A percentile compares a stretch with the other conserved stretches of the same genome.
Conservation (phyloP, 2,113 vertebrate species). For the Chitala chitala region DNA sequence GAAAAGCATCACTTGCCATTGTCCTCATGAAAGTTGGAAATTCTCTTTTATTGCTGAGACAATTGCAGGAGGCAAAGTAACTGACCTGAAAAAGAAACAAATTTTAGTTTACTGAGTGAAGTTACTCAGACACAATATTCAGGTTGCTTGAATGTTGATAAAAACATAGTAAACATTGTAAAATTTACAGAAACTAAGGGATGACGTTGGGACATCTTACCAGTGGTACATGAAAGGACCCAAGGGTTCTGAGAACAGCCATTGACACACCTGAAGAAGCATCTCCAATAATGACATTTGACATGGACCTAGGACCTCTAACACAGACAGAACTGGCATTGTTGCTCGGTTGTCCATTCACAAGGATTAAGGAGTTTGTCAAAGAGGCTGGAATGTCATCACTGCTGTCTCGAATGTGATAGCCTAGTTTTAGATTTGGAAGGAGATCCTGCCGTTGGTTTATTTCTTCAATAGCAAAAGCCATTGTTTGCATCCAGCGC, state of each 20-base stretch:
- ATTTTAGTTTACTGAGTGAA: background rate
- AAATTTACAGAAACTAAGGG: background rate
- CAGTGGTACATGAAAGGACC: slow-evolving; percentile 57
- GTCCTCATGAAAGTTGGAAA: slow-evolving; percentile 65
- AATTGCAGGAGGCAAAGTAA: slow-evolving; percentile 64
- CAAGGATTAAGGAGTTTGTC: slow-evolving; percentile 48
- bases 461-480: slow-evolving; percentile 58
- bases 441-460: slow-evolving; percentile 55
- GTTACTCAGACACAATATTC: background rate
- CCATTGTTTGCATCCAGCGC: slow-evolving; percentile 63
- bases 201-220: slow-evolving; percentile 38
- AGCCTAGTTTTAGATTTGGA: slow-evolving; percentile 54
- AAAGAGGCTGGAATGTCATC: slow-evolving; percentile 53
- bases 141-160: background rate
- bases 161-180: background rate
- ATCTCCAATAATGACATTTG: slow-evolving; percentile 60
- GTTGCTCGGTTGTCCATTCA: slow-evolving; percentile 51
- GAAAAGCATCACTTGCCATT: slow-evolving; percentile 63
- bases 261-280: slow-evolving; percentile 55
- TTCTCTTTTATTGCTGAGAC: slow-evolving; percentile 56
- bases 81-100: slow-evolving; percentile 50
- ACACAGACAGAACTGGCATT: slow-evolving; percentile 33
- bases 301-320: slow-evolving; percentile 34
- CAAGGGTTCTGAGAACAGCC: slow-evolving; percentile 53
- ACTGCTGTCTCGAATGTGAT: slow-evolving; percentile 58